These are phyloP conservation scores for Epinephelus lanceolatus DNA, from an alignment of 2,113 vertebrate species.

Conservation along the genomic window DNA sequence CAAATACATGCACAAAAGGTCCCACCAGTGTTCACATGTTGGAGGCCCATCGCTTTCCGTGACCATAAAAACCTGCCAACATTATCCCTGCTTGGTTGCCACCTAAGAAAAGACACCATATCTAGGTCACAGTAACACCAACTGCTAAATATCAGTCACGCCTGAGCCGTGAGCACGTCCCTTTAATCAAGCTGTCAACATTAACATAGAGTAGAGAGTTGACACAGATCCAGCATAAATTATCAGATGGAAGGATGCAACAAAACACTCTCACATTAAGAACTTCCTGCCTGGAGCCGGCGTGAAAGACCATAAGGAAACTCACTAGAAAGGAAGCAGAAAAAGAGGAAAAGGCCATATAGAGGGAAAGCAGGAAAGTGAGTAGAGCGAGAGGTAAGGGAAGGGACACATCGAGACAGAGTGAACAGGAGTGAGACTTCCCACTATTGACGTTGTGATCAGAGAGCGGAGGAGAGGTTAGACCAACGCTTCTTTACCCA, in stretches of 20 bases:
- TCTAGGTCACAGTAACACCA: slow-evolving; percentile 43
- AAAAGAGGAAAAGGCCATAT: slow-evolving; percentile 40
- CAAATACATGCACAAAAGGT: neutral
- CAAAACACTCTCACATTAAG: slow-evolving; percentile 7
- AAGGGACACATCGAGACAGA: slow-evolving; percentile 27
- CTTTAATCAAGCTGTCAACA: slow-evolving; percentile 45
- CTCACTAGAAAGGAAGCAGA: neutral
- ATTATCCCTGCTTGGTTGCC: slow-evolving; percentile 1
- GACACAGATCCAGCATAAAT: slow-evolving; percentile 24
- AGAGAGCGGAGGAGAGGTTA: slow-evolving; percentile 66
- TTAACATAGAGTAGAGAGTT: neutral
- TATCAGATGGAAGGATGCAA: neutral
- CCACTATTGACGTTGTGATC: slow-evolving; percentile 60
- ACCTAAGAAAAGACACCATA: slow-evolving; percentile 18
- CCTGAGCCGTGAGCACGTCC: slow-evolving; percentile 18
- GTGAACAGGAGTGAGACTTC: slow-evolving; percentile 44
- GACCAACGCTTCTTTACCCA: slow-evolving; percentile 58
- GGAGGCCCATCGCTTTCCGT: slow-evolving; percentile 13
- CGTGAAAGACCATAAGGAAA: neutral
- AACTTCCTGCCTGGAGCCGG: neutral
- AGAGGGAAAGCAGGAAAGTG: slow-evolving; percentile 46
- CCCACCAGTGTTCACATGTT: neutral
- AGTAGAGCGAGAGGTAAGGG: neutral
- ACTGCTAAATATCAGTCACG: slow-evolving; percentile 52
- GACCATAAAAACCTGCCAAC: slow-evolving; percentile 1